phyloP scores from a whole-genome alignment of 1,140 invertebrate species.

The Macrosteles quadrilineatus region DNA sequence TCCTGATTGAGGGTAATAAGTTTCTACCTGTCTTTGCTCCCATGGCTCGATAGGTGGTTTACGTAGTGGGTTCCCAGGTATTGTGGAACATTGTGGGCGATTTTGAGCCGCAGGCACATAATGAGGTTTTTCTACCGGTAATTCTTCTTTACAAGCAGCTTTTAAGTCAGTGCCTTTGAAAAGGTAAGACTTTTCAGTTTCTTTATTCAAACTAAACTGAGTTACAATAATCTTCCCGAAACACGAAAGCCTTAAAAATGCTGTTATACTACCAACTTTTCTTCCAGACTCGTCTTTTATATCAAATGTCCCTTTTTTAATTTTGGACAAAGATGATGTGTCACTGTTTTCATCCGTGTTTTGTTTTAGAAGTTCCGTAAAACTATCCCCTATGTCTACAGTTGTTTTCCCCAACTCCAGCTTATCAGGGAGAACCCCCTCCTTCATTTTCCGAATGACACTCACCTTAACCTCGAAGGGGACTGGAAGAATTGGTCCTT shows the following conservation, averaged over 20 bases:
- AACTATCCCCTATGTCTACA: conserved; percentile 46
- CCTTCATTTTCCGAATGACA: conserved; percentile 38
- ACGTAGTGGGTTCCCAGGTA: no score
- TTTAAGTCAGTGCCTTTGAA: conserved; percentile 46
- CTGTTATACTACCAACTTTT: conserved; percentile 54
- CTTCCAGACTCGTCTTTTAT: conserved; percentile 51
- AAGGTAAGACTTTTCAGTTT: conserved; percentile 48
- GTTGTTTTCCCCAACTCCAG: conserved; percentile 48
- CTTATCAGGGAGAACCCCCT: conserved; percentile 31
- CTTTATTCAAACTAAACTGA: conserved; percentile 55
- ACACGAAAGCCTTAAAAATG: conserved; percentile 61
- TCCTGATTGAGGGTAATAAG: no score
- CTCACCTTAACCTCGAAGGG: conserved; percentile 49
- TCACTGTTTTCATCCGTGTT: conserved; percentile 35
- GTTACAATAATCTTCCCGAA: conserved; percentile 67
- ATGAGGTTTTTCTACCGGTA: no score
- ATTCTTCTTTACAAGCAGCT: neutral
- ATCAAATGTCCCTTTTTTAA: conserved; percentile 60
- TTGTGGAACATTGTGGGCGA: no score
- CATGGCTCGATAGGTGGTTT: no score
- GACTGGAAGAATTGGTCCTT: conserved; percentile 43
- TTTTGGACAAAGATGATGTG: conserved; percentile 47
- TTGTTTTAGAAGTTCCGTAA: conserved; percentile 46
- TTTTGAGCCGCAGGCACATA: no score
- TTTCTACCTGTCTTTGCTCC: no score